phyloP scores from a whole-genome alignment of 1,140 invertebrate species.

The Apis laboriosa region DNA sequence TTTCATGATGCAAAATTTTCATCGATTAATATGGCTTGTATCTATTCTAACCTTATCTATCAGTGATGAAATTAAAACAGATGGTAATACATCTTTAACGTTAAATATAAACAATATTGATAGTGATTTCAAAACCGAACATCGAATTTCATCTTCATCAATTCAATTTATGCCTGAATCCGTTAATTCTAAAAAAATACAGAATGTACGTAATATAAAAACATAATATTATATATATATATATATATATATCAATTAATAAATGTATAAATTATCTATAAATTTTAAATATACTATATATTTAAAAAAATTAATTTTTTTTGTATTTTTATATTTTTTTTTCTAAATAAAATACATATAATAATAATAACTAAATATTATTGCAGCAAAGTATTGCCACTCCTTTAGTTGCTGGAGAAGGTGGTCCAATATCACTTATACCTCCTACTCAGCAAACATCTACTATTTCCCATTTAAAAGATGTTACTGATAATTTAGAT shows the following conservation, averaged over 20 bases:
- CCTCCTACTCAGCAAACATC: background rate
- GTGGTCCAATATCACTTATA: conserved; percentile 44
- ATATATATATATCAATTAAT: background rate
- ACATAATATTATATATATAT: too few species aligned
- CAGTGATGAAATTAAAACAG: conserved; percentile 45
- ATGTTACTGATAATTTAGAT: background rate
- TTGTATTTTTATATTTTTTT: background rate
- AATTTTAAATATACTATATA: background rate
- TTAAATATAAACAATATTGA: background rate
- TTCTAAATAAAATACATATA: background rate
- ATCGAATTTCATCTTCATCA: background rate
- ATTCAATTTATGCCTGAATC: background rate
- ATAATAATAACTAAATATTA: background rate
- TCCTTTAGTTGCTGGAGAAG: conserved; percentile 30
- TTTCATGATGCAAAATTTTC: conserved; percentile 37
- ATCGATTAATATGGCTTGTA: conserved; percentile 44
- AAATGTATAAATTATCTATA: background rate
- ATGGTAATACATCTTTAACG: conserved; percentile 16
- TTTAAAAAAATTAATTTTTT: too few species aligned
- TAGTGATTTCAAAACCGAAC: background rate
- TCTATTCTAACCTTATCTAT: conserved; percentile 62
- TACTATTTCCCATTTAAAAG: background rate
- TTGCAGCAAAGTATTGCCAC: conserved; percentile 26
- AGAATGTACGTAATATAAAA: conserved; percentile 22
- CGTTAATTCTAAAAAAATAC: background rate